Base-by-base conservation (phyloP, 2,113 vertebrate genomes). In the Carassius gibelio region DNA sequence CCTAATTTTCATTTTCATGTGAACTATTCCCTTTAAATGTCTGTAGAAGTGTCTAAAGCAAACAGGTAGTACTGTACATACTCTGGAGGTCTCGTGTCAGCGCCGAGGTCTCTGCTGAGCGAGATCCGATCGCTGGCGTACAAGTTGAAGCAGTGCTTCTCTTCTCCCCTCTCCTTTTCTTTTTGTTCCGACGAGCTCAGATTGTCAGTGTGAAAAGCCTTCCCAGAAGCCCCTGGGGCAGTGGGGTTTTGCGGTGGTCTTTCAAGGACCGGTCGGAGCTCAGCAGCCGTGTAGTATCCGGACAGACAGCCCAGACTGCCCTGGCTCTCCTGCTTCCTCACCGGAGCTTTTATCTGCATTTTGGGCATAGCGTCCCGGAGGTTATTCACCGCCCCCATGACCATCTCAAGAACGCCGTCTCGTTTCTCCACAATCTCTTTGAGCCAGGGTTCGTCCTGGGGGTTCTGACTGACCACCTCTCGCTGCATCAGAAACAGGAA, bases 121-220 rank as follows among this genome's bases (percentile, higher is more conserved):
- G 98, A 99, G 92, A 99, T 97, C 85, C 97, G 96, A 87, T 99
- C 98, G 83, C 98, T 99, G 88, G 97, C 98, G 85, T 95, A 99
- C 87, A 96, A 94, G 88, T 99, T 99, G 87, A 99, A 99, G 91
- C 98, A 99, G 90, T 99, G 98, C 87, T 99, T 99, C 85, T 95
- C 92, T 82, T 99, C 96, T 45, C 98, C 98, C 21, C 10, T 90
- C 30, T 97, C 95, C 92, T 97, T 99, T 90, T 99, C 97, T 90
- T 97, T 96, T 92, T 96, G 94, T 83, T 99, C 96, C 72, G 94
- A 95, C 6, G 90, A 88, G 90, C 92, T 96, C 88, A 99, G 95
- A 21, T 94, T 94, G 74, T 91, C 90, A 0, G 91, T 93, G 90
- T 94, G 94, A 91, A 96, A 99, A 45, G 96, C 91, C 93, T 96